A percentile compares a stretch with the other conserved stretches of the same genome.
Conservation (phyloP, 2,888 invertebrate species). For the Tetragnatha montana region DNA sequence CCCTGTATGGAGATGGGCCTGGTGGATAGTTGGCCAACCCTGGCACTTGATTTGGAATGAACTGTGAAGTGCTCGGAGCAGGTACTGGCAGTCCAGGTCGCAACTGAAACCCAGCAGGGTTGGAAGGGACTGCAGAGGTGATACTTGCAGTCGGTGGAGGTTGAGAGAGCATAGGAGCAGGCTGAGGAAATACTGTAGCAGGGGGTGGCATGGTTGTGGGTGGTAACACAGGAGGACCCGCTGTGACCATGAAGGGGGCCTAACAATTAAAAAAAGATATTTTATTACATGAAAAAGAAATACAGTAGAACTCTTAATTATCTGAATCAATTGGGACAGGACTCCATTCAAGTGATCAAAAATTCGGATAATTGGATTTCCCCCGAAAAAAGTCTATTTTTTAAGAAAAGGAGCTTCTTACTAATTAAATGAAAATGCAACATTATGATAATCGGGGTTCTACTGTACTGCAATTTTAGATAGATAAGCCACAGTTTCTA, state of each 20-base stretch:
- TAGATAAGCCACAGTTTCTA: too few relatives aligned
- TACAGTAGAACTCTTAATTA: too few relatives aligned
- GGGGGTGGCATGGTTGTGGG: conserved; percentile 50
- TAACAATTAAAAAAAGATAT: conserved; percentile 24
- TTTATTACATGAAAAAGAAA: too few relatives aligned
- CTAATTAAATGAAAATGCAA: too few relatives aligned
- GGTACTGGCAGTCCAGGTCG: conserved; percentile 32
- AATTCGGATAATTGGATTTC: too few relatives aligned
- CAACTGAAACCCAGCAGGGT: conserved; percentile 28
- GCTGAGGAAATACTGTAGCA: conserved; percentile 23
- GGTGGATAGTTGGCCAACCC: conserved; percentile 36
- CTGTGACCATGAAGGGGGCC: conserved; percentile 38
- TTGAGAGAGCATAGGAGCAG: conserved; percentile 25
- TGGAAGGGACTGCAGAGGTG: conserved; percentile 2
- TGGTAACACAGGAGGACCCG: conserved; percentile 23
- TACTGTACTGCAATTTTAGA: too few relatives aligned
- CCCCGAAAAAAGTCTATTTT: too few relatives aligned
- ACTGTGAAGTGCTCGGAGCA: conserved; percentile 42
- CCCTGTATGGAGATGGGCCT: conserved; percentile 19
- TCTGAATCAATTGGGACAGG: too few relatives aligned
- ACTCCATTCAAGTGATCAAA: too few relatives aligned
- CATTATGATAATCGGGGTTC: too few relatives aligned
- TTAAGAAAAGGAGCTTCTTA: too few relatives aligned
- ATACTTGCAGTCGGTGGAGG: conserved; percentile 32
- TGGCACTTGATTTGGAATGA: conserved; percentile 40